Evolutionary conservation across 2,797 vertebrate genomes (phyloP).

Genomic region (Cossypha polioptera): DNA sequence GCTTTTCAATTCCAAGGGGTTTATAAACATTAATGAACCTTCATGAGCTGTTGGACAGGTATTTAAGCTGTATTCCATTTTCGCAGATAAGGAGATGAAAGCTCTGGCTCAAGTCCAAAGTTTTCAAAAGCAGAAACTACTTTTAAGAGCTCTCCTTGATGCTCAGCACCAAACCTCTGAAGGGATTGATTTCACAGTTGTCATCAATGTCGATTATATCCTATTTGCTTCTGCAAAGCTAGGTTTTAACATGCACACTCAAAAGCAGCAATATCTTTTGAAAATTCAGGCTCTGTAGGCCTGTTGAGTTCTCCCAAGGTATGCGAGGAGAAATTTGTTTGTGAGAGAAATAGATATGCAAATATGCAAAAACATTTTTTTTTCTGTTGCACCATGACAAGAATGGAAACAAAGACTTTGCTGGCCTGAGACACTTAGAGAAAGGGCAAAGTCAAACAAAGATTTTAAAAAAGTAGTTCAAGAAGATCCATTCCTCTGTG

Average conservation of each 20-base stretch:
- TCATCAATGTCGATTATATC: background rate
- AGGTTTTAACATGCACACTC: background rate
- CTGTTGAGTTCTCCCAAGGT: background rate
- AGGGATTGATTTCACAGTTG: background rate
- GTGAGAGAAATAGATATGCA: background rate
- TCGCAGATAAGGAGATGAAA: constrained; percentile 50
- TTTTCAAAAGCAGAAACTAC: constrained; percentile 32
- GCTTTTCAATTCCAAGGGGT: background rate
- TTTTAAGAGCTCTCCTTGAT: background rate
- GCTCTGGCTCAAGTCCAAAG: constrained; percentile 37
- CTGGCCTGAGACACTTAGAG: background rate
- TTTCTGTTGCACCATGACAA: background rate
- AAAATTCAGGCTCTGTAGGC: background rate
- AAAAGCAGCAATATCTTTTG: background rate
- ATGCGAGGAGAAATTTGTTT: background rate
- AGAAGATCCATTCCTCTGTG: background rate
- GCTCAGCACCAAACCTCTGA: background rate
- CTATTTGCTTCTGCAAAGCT: background rate
- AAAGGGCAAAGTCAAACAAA: background rate
- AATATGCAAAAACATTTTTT: background rate
- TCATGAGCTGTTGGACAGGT: background rate
- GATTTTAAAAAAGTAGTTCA: background rate
- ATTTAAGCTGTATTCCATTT: background rate
- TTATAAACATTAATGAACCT: constrained; percentile 29
- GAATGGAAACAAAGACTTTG: background rate